These are phyloP conservation scores for Pseudocheirus occidentalis DNA, from an alignment of 2,797 vertebrate genomes.

Conservation along the genomic window DNA sequence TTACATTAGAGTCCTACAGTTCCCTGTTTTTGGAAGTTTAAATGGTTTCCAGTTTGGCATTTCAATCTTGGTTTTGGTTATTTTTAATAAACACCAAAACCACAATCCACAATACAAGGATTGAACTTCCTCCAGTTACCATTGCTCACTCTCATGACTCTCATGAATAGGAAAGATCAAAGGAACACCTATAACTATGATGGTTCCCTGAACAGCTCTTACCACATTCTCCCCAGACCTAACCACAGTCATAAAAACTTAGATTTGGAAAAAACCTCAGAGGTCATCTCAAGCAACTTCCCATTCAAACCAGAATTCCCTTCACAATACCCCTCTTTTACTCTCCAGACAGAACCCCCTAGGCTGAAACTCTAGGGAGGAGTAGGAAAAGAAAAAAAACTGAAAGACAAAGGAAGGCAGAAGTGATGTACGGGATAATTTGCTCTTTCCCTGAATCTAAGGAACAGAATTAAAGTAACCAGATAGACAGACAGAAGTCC, in stretches of 20 bases:
- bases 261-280: not conserved
- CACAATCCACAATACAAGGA: not conserved
- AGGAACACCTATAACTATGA: not conserved
- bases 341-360: not conserved
- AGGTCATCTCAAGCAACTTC: not conserved
- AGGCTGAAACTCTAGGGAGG: not conserved
- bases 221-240: not conserved
- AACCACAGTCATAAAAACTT: not conserved
- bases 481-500: not conserved
- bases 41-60: not conserved
- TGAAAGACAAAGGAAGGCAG: not conserved
- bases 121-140: slow-evolving; percentile 9
- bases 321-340: not conserved
- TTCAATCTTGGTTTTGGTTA: not conserved
- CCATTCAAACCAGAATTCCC: not conserved
- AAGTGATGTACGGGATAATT: not conserved
- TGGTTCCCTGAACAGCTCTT: not conserved
- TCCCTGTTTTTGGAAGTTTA: not conserved
- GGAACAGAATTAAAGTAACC: not conserved
- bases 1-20: not conserved
- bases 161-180: not conserved
- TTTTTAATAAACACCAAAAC: slow-evolving; percentile 18
- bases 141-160: not conserved
- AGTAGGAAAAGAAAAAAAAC: not conserved
- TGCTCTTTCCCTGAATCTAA: not conserved